phyloP scores from a whole-genome alignment of 1,140 invertebrate species.

The Drosophila pruinosa region DNA sequence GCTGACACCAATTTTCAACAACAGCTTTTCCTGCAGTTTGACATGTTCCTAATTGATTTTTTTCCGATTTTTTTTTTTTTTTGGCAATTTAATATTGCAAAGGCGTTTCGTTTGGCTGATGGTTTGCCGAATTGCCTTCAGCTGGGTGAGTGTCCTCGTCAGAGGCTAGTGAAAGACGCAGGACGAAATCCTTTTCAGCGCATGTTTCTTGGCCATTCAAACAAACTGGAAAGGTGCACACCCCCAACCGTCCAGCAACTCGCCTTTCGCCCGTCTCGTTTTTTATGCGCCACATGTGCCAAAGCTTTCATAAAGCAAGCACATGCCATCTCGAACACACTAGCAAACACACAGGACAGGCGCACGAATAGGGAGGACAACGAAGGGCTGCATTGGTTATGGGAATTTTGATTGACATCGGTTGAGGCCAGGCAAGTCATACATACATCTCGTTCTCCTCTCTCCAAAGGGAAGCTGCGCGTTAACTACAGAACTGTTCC shows the following conservation, averaged over 20 bases:
- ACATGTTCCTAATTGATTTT: conserved; percentile 82
- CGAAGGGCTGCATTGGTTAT: conserved; percentile 70
- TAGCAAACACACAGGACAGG: conserved; percentile 3
- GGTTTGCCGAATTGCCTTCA: conserved; percentile 29
- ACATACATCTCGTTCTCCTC: neutral
- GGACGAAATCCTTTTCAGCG: conserved; percentile 74
- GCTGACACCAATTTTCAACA: conserved; percentile 76
- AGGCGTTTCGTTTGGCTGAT: conserved; percentile 47
- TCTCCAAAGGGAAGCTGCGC: conserved; percentile 46
- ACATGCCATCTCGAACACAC: conserved; percentile 30
- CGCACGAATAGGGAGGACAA: conserved; percentile 17
- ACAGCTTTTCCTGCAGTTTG: conserved; percentile 76
- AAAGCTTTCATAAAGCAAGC: conserved; percentile 76
- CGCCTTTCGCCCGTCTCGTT: conserved; percentile 64
- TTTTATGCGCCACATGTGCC: conserved; percentile 79
- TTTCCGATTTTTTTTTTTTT: conserved; percentile 28
- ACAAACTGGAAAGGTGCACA: conserved; percentile 44
- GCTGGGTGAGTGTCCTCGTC: conserved; percentile 33
- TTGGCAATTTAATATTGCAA: conserved; percentile 81
- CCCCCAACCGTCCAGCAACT: conserved; percentile 22
- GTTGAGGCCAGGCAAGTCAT: conserved; percentile 36
- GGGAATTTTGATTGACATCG: conserved; percentile 82
- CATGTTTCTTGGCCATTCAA: conserved; percentile 72
- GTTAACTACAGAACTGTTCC: conserved; percentile 67
- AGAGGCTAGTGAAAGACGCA: conserved; percentile 51